Base-by-base conservation (phyloP, 2,888 invertebrate species). In the Agriotes lineatus region DNA sequence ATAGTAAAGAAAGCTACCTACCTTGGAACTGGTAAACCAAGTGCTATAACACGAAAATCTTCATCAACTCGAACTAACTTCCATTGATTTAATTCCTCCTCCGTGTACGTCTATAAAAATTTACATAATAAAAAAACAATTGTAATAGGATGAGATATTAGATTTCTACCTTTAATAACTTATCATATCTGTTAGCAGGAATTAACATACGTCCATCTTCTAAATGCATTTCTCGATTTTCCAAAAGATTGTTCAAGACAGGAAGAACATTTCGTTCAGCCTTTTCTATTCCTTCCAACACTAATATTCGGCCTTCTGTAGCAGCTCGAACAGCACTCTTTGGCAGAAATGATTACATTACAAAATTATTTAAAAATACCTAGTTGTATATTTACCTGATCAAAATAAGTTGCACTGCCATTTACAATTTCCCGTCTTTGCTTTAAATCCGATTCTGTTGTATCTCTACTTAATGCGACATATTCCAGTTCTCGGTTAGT, bases 181-280 rank as follows among this genome's bases (percentile, higher is more conserved):
- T 94, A 81, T 99, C 97, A 81, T 96, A 99, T 85, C 96, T 90
- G 2, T 90, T 86, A 6, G 96, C 92, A 0, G 96, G 93, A 81
- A 99, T 93, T 37, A 99, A 86, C 82, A 98, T 95, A 76, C 97
- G 87, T 0, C 99, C 99, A 86, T 98, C 98, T 85, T 99, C 98
- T 69, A 99, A 86, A 84, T 98, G 96, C 97, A 99, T 98, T 85
- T 99, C 99, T 64, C 98, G 88, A 84, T 99, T 99, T 85, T 99
- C 98, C 59, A 99, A 85, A 61, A 99, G 87, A 86, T 99, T 99
- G 84, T 99, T 99, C 39, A 99, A 86, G 52, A 99, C 94, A 33
- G 98, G 98, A 69, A 99, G 85, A 42, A 99, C 98, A 87, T 99
- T 99, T 54, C 98, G 88, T 82, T 99, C 99, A 0, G 97, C 97